These are phyloP conservation scores for Coturnix japonica DNA, from an alignment of 2,113 vertebrate genomes.

Conservation along the genomic window DNA sequence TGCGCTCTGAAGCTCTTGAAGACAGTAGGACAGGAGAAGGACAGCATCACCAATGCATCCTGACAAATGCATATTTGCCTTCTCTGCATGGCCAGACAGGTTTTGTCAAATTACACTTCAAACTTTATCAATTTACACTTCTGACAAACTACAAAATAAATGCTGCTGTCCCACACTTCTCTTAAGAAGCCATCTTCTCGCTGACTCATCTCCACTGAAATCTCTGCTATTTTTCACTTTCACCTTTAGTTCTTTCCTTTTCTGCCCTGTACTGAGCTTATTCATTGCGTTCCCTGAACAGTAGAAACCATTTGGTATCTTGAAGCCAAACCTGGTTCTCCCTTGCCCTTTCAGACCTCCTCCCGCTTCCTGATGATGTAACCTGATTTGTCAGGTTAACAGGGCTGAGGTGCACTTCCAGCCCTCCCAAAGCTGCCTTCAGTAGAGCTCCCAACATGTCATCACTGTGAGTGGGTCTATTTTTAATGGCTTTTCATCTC, in stretches of 20 bases:
- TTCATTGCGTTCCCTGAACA: not conserved
- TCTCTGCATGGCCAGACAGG: not conserved
- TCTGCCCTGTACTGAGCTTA: not conserved
- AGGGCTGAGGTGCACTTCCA: not conserved
- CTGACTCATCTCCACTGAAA: not conserved
- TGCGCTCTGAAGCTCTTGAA: not conserved
- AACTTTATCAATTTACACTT: not conserved
- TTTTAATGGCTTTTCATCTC: not conserved
- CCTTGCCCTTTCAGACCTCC: not conserved
- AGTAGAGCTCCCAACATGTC: not conserved
- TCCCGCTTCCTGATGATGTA: not conserved
- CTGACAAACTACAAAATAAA: not conserved
- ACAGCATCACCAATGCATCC: not conserved
- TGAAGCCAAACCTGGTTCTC: not conserved
- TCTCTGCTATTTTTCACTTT: not conserved
- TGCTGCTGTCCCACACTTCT: accelerated
- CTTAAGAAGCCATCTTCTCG: not conserved
- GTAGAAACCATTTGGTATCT: not conserved
- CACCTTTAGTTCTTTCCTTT: not conserved
- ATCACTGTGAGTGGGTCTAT: not conserved
- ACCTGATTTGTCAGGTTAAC: accelerated
- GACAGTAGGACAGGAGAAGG: not conserved
- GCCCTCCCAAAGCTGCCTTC: not conserved
- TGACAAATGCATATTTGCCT: not conserved
- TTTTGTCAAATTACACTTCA: not conserved